Conservation (phyloP, 2,888 invertebrate genomes). For the Pyralis farinalis region DNA sequence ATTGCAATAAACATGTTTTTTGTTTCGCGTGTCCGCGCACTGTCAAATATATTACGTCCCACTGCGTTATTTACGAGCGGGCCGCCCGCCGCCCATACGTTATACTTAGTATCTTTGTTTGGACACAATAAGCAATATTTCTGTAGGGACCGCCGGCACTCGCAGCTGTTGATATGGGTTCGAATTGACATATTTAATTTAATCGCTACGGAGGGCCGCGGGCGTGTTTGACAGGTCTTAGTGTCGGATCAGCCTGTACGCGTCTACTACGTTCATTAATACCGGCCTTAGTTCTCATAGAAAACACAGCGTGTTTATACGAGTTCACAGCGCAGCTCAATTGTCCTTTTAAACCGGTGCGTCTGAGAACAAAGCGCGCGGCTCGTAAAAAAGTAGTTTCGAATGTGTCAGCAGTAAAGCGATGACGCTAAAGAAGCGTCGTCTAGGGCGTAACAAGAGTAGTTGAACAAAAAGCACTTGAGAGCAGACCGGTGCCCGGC, state of each 20-base stretch:
- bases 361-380: conserved; percentile 59
- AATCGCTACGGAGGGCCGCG: conserved; percentile 73
- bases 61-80: conserved; percentile 79
- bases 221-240: conserved; percentile 77
- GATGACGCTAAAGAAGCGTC: conserved; percentile 56
- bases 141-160: conserved; percentile 77
- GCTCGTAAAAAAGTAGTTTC: conserved; percentile 71
- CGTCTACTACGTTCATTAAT: conserved; percentile 63
- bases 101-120: conserved; percentile 82
- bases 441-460: conserved; percentile 74
- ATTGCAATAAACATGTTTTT: conserved; percentile 80
- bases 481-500: conserved; percentile 29
- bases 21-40: conserved; percentile 80
- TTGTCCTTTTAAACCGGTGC: conserved; percentile 65
- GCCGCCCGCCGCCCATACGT: conserved; percentile 80
- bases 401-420: conserved; percentile 70
- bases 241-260: conserved; percentile 77
- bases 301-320: conserved; percentile 44
- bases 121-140: conserved; percentile 82
- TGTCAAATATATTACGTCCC: conserved; percentile 81
- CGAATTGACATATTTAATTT: conserved; percentile 82
- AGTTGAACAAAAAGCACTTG: conserved; percentile 68
- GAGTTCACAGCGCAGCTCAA: conserved; percentile 55
- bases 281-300: conserved; percentile 16
- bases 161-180: conserved; percentile 81